Evolutionary conservation across 2,797 vertebrate genomes (phyloP).

Genomic region (Phaenicophaeus curvirostris): DNA sequence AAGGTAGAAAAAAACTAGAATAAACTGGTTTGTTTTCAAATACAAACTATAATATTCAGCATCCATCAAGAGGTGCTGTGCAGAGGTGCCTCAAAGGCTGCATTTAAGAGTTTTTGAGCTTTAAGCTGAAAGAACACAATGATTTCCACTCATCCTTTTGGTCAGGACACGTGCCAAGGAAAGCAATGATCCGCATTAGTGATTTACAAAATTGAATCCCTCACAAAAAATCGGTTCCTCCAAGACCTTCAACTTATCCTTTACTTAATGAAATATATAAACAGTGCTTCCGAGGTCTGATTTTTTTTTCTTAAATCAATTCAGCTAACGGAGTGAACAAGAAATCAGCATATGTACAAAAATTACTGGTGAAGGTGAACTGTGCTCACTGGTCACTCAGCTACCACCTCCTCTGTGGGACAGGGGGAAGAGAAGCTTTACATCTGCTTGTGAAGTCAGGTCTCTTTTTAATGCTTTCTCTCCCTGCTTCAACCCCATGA

Average conservation of each 20-base stretch:
- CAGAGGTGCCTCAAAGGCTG: background rate
- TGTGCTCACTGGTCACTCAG: background rate
- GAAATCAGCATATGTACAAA: background rate
- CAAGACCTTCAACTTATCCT: background rate
- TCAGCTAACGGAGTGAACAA: background rate
- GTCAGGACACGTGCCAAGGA: background rate
- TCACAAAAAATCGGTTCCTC: constrained; percentile 16
- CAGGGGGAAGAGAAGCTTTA: background rate
- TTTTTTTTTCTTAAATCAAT: background rate
- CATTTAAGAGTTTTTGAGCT: background rate
- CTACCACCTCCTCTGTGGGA: background rate
- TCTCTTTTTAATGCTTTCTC: background rate
- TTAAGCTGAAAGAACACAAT: background rate
- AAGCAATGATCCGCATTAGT: background rate
- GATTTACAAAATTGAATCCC: background rate
- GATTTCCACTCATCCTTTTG: background rate
- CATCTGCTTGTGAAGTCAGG: background rate
- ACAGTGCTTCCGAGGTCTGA: background rate
- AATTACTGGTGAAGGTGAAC: background rate
- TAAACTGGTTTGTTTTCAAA: background rate
- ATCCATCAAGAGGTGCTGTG: background rate
- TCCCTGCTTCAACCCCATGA: background rate
- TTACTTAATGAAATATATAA: background rate
- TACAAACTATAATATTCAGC: background rate
- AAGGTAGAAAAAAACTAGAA: background rate